Evolutionary conservation across 1,140 invertebrate genomes (phyloP).

Genomic region (Lordiphosa stackelbergi): DNA sequence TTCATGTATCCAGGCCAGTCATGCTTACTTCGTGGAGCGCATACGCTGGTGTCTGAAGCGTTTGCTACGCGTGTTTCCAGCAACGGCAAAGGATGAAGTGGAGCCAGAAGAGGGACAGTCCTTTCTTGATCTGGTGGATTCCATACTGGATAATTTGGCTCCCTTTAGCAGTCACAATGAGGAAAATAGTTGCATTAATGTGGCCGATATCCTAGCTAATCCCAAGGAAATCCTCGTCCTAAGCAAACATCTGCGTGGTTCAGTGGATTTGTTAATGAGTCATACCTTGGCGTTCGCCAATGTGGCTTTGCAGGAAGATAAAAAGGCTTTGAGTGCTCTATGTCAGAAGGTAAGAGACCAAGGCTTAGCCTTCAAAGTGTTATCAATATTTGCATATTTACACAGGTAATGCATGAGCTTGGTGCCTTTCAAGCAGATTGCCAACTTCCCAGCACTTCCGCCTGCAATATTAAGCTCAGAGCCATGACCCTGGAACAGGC

Average conservation of each 20-base stretch:
- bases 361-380: too few species aligned
- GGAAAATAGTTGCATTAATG: conserved; percentile 9
- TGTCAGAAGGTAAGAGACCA: conserved; percentile 62
- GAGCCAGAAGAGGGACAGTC: conserved; percentile 27
- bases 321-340: conserved; percentile 64
- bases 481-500: conserved; percentile 58
- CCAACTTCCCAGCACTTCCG: not conserved
- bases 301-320: conserved; percentile 65
- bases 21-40: conserved; percentile 63
- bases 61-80: conserved; percentile 17
- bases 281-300: conserved; percentile 70
- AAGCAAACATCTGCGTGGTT: conserved; percentile 43
- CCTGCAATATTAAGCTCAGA: conserved; percentile 47
- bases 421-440: conserved; percentile 60
- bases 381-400: too few species aligned
- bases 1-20: conserved; percentile 39
- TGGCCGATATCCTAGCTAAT: not conserved
- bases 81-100: not conserved
- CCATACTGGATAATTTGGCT: conserved; percentile 38
- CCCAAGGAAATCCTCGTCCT: conserved; percentile 10
- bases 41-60: conserved; percentile 58
- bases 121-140: conserved; percentile 54
- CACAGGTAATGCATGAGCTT: conserved; percentile 60
- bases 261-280: conserved; percentile 55
- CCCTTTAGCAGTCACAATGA: conserved; percentile 41